Percentiles rank a stretch among this genome's conserved stretches.
Conservation (phyloP, 2,113 vertebrate species). For the Rhabdomys dilectus region DNA sequence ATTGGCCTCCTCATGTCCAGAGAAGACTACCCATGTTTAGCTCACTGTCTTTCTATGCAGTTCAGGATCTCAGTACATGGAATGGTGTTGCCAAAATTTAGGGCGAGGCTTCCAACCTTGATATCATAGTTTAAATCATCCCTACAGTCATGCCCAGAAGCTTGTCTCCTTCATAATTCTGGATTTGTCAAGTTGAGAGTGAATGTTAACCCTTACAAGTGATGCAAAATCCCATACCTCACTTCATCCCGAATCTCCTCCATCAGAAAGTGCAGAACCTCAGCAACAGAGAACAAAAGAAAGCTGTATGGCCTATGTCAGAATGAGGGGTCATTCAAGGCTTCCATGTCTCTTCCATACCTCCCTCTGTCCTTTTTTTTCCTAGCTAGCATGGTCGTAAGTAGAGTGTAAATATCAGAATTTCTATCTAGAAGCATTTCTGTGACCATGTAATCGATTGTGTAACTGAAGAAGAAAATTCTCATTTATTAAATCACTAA, state of each 20-base stretch:
- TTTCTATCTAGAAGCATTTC: neutral
- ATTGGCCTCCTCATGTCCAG: neutral
- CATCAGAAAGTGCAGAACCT: neutral
- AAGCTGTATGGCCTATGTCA: neutral
- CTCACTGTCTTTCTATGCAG: neutral
- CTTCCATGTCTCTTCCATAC: neutral
- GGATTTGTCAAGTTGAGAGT: neutral
- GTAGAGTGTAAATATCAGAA: neutral
- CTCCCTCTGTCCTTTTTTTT: neutral
- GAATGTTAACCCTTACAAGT: neutral
- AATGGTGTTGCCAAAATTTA: neutral
- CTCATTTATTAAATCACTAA: neutral
- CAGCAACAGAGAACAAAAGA: neutral
- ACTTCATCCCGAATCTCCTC: fast-evolving
- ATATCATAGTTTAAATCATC: neutral
- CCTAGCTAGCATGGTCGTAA: neutral
- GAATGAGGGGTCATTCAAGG: neutral
- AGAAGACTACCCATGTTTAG: neutral
- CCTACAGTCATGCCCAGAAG: neutral
- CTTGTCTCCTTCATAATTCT: neutral
- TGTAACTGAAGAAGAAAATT: neutral
- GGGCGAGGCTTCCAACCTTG: too few species aligned
- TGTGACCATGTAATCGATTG: neutral
- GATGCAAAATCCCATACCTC: fast-evolving
- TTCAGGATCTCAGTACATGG: neutral